Conservation (phyloP, 2,113 vertebrate genomes). For the Sinocyclocheilus grahami region DNA sequence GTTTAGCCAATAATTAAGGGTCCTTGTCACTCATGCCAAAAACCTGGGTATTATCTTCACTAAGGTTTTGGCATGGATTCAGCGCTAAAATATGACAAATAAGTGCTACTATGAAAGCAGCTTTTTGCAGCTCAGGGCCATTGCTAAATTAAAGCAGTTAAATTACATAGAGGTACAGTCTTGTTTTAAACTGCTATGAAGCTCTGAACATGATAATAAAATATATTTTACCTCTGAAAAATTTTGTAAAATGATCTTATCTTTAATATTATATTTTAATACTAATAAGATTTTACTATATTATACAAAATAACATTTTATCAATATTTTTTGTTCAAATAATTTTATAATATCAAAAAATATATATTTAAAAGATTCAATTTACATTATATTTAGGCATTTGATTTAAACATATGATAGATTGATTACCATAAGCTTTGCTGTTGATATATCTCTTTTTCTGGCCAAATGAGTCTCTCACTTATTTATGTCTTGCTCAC, state of each 20-base stretch:
- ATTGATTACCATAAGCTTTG: not conserved
- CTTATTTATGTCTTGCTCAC: no score
- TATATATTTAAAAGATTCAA: no score
- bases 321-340: no score
- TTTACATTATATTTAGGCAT: not conserved
- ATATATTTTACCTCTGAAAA: no score
- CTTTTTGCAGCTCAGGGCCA: slow-evolving; percentile 3
- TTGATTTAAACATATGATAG: not conserved
- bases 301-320: no score
- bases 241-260: no score
- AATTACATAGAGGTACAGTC: not conserved
- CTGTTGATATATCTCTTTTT: not conserved
- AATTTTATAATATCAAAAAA: no score
- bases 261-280: no score
- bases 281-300: no score
- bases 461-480: no score
- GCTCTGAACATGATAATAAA: not conserved
- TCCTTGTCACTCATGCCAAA: slow-evolving; percentile 18
- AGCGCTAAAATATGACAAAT: not conserved
- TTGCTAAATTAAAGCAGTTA: not conserved
- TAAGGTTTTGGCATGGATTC: not conserved
- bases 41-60: slow-evolving; percentile 1
- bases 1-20: slow-evolving; percentile 15
- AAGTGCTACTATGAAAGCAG: not conserved
- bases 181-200: not conserved